Evolutionary conservation across 1,140 invertebrate species (phyloP), one percentile per base, ranked within the genome.

Genomic region (Oncopeltus fasciatus): DNA sequence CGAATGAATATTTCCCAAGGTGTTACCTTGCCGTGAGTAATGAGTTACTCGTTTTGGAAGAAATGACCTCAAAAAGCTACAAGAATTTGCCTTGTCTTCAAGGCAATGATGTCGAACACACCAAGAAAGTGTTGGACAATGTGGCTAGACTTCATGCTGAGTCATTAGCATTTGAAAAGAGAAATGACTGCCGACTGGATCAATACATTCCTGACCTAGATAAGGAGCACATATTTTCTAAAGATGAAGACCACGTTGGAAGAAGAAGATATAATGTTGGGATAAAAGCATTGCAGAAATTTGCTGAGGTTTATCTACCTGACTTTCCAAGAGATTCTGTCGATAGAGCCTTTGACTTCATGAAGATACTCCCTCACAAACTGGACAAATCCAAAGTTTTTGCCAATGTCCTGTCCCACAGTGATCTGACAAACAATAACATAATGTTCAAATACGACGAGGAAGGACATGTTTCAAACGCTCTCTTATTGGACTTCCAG

Each of bases 351-450:
- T 28, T 26, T 29, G n/a, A 47, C 3, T 27, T 49, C 9, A 47
- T 60, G 26, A 47, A 16, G 24, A 49, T 16, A n/a, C 8, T 60
- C 11, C 43, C 38, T 26, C 43, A 47, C 11, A 27, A 27, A n/a
- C 26, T 60, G 11, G 29, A 49, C 33, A n/a, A 20, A 4, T 31
- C 28, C 14, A 28, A 59, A n/a, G 12, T 12, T 1, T 29, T 33
- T 20, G 20, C 49, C 20, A 64, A 64, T 20, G 62, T 53, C 18
- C 24, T 60, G 3, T 27, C 62, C 14, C 57, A 64, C 46, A 21
- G 16, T 14, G 62, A 62, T 31, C 28, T 62, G 21, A 58, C 53
- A 56, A 44, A n/a, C n/a, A 60, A 56, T n/a, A 64, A 64, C 24
- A 60, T 59, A 14, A 59, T 64, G 62, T 59, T 59, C 29, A 49